Conservation (phyloP, 2,797 vertebrate species). For the Prunella strophiata region DNA sequence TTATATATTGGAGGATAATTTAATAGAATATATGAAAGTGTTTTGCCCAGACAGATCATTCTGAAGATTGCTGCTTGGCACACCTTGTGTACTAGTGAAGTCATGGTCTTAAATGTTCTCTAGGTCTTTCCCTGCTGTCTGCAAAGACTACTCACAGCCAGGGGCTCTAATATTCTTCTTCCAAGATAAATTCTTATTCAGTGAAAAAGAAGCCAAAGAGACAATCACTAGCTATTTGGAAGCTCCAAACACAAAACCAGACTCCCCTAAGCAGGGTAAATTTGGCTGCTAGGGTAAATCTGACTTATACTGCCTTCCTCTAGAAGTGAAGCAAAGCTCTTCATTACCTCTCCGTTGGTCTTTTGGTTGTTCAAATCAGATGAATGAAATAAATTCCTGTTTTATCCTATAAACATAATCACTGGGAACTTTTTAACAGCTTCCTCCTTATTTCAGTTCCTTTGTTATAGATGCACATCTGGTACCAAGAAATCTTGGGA, state of each 20-base stretch:
- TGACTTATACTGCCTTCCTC: not conserved
- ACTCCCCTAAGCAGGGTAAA: not conserved
- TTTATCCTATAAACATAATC: not conserved
- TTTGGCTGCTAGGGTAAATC: not conserved
- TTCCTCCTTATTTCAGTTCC: not conserved
- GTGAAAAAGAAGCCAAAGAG: not conserved
- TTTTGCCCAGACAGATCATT: not conserved
- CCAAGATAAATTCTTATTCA: not conserved
- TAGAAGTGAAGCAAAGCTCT: not conserved
- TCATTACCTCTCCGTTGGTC: not conserved
- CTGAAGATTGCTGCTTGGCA: not conserved
- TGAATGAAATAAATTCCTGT: not conserved
- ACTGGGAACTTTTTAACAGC: not conserved
- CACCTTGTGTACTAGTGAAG: not conserved
- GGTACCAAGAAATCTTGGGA: not conserved
- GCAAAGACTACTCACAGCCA: not conserved
- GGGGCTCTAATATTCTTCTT: not conserved
- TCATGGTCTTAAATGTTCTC: not conserved
- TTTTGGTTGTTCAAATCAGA: not conserved
- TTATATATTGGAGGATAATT: not conserved
- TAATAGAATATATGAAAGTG: not conserved
- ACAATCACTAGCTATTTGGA: not conserved
- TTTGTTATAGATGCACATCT: not conserved
- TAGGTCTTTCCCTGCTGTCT: not conserved
- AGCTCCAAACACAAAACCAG: not conserved